These are phyloP conservation scores for Formica selysi DNA, from an alignment of 1,140 invertebrate genomes.

Conservation along the genomic window DNA sequence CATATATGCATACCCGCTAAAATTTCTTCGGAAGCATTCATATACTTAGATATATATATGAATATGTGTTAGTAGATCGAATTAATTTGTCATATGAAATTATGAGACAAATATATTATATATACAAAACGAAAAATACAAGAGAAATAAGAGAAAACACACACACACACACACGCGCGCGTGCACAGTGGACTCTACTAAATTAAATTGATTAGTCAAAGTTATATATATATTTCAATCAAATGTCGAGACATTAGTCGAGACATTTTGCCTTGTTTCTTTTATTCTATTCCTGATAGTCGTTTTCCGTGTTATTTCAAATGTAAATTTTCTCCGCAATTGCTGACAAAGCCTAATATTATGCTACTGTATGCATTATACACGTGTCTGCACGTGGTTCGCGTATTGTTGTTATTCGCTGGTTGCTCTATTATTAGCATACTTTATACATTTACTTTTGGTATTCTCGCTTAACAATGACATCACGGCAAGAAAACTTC, in stretches of 20 bases:
- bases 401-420: constrained; percentile 17
- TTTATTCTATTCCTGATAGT: constrained; percentile 15
- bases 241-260: background rate
- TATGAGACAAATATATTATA: background rate
- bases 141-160: background rate
- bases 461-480: constrained; percentile 23
- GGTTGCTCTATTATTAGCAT: constrained; percentile 33
- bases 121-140: background rate
- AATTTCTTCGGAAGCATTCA: background rate
- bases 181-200: background rate
- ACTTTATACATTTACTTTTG: constrained; percentile 34
- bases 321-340: constrained; percentile 30
- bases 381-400: background rate
- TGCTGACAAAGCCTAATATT: constrained; percentile 39
- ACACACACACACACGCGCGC: too few species aligned
- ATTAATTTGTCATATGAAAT: background rate
- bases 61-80: constrained; percentile 2
- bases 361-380: constrained; percentile 28
- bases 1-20: background rate
- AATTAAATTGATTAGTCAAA: constrained; percentile 22
- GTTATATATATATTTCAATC: background rate
- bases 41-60: background rate
- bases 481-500: constrained; percentile 40
- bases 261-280: constrained; percentile 14
- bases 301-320: constrained; percentile 2